phyloP scores from a whole-genome alignment of 2,797 vertebrate species.

The Mormyrops attenuatus region DNA sequence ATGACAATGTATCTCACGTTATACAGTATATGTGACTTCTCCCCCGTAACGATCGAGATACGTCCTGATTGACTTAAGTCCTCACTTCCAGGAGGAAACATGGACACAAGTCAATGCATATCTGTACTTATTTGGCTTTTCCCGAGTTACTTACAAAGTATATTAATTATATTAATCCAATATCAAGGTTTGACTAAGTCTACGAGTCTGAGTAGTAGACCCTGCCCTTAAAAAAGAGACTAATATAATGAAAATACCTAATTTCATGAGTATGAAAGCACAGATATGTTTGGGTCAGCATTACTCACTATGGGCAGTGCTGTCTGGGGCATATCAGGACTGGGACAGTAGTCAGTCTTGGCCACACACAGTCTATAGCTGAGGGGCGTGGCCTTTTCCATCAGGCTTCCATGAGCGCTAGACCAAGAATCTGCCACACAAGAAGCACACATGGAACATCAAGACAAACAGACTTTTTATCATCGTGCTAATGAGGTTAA shows the following conservation, averaged over 20 bases:
- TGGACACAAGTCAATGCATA: background rate
- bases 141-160: background rate
- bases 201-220: background rate
- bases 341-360: conserved; percentile 40
- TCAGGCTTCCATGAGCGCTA: background rate
- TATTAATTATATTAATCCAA: background rate
- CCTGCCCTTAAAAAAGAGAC: background rate
- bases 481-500: background rate
- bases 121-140: background rate
- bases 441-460: background rate
- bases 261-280: background rate
- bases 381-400: background rate
- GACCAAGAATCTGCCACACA: background rate
- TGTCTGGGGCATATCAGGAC: conserved; percentile 40
- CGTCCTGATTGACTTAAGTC: background rate
- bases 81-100: background rate
- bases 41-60: background rate
- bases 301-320: conserved; percentile 42
- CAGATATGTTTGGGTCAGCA: background rate
- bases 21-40: background rate
- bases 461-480: background rate
- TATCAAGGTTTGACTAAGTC: background rate
- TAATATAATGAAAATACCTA: background rate
- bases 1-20: background rate
- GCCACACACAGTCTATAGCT: conserved; percentile 37